phyloP scores from a whole-genome alignment of 2,113 vertebrate species.

The Rhabdomys dilectus region DNA sequence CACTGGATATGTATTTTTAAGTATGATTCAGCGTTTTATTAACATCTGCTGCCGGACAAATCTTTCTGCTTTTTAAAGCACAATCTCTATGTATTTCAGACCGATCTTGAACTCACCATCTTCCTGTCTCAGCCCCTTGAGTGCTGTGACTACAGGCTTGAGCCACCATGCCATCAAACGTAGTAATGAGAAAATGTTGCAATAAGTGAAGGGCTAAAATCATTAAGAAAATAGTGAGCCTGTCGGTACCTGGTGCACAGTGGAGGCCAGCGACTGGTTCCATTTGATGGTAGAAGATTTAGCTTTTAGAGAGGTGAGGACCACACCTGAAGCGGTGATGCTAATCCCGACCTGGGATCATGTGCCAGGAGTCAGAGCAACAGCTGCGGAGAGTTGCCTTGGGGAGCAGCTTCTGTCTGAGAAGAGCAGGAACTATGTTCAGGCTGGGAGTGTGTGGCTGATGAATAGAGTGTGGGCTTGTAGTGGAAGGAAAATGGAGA shows the following conservation, averaged over 20 bases:
- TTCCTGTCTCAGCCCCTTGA: neutral
- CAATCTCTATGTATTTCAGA: neutral
- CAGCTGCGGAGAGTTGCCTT: neutral
- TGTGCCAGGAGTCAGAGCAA: neutral
- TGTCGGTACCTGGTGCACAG: neutral
- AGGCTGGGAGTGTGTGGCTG: neutral
- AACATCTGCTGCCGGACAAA: neutral
- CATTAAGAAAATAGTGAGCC: neutral
- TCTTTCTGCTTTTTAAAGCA: neutral
- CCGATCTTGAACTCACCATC: neutral
- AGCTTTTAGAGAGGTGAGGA: neutral
- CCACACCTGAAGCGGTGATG: neutral
- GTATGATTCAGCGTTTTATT: conserved; percentile 1
- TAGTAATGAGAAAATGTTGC: neutral
- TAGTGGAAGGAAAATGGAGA: neutral
- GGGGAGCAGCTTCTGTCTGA: neutral
- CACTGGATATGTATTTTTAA: conserved; percentile 19
- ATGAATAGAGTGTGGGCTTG: neutral
- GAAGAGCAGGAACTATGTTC: neutral
- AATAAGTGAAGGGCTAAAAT: neutral
- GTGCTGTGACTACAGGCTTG: neutral
- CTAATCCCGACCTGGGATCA: neutral
- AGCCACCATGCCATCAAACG: neutral
- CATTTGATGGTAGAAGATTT: neutral
- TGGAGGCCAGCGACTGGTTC: neutral